Evolutionary conservation across 1,140 invertebrate genomes (phyloP), one percentile per base, ranked within the genome.

Genomic region (Drosophila teissieri): DNA sequence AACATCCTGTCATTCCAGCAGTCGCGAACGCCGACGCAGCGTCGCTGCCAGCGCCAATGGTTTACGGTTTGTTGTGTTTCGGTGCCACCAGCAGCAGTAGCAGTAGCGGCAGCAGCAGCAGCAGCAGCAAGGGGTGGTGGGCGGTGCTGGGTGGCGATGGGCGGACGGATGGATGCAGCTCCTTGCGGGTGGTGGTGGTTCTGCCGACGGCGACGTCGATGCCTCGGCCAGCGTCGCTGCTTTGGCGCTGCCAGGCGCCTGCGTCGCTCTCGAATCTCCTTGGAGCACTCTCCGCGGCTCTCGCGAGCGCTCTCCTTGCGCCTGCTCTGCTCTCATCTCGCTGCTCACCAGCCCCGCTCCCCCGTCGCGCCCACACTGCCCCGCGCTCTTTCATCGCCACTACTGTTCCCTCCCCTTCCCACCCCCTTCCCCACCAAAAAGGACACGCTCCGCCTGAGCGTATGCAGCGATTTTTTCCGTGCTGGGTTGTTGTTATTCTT

Each of bases 11-110:
- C 76, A 70, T 79, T 64, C 75, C 81, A 80, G 51, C 68, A 73
- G 73, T 80, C 81, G 81, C 73, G 63, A 46, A 36, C 54, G 51
- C 40, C 45, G 52, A 15, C 36, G 55, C 15, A 55, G 31, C 40
- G 60, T 24, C 34, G 64, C 55, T 17, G 52, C 62, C 61, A 52
- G 34, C 51, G 75, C 57, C 57, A 70, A 91, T 91, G 85, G 79
- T 91, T 91, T 90, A 91, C 90, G 90, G 90, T 91, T 91, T 91
- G 90, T 91, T 91, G 65, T 91, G 90, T 86, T 91, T 84, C 70
- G 49, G 42, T 81, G 45, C 77, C 61, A 56, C 39, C 73, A 54
- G 19, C 40, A 44, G 40, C 39, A 42, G 60, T 12, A 22, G 56
- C 14, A 39, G 37, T 0, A 14, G 37, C 37, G n/a, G 37, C 12